These are phyloP conservation scores for Xanthorhoe spadicearia DNA, from an alignment of 2,888 invertebrate genomes.

Conservation along the genomic window DNA sequence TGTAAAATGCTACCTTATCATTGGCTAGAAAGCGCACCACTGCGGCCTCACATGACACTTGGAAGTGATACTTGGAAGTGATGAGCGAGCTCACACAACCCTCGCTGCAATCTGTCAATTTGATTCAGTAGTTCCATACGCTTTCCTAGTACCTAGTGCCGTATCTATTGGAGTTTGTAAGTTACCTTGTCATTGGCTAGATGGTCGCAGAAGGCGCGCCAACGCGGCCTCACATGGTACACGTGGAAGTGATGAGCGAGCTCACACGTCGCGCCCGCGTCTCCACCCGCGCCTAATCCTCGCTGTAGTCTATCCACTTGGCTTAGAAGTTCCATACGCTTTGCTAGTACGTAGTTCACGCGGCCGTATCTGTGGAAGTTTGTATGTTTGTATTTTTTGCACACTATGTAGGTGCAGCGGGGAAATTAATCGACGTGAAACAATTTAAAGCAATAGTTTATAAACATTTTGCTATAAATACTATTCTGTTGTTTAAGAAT, in stretches of 20 bases:
- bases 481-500: too few species aligned
- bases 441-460: too few species aligned
- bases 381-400: not conserved
- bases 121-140: not conserved
- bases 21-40: too few species aligned
- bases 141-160: not conserved
- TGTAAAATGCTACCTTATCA: too few species aligned
- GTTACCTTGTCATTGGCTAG: conserved; percentile 62
- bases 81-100: too few species aligned
- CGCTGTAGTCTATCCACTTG: conserved; percentile 95
- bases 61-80: too few species aligned
- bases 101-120: too few species aligned
- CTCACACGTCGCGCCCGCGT: conserved; percentile 98
- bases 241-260: conserved; percentile 99
- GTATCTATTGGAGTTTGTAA: not conserved
- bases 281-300: conserved; percentile 92
- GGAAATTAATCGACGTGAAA: too few species aligned
- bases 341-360: conserved; percentile 98
- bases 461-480: too few species aligned
- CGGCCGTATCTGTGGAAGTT: conserved; percentile 91
- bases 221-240: conserved; percentile 95
- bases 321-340: conserved; percentile 94
- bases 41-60: too few species aligned
- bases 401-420: too few species aligned
- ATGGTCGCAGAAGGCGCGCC: conserved; percentile 92